Conservation (phyloP, 1,140 invertebrate genomes). For the Mizuhopecten yessoensis region DNA sequence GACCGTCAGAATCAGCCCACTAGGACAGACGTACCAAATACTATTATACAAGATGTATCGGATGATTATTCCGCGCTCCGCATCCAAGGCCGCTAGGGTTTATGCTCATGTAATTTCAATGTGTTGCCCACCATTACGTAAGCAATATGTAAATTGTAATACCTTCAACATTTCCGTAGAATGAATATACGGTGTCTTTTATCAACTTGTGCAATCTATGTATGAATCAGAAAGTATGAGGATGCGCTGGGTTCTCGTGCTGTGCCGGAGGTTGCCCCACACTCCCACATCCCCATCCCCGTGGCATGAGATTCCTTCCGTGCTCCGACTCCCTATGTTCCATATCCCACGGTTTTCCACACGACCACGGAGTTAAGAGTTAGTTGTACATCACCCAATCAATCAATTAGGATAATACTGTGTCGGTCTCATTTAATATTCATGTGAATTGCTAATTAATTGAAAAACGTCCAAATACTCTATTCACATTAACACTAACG, state of each 20-base stretch:
- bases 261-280: background rate
- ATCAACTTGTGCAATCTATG: background rate
- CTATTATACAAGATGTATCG: background rate
- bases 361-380: background rate
- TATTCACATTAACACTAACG: no score
- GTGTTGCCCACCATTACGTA: background rate
- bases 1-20: background rate
- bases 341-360: background rate
- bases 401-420: background rate
- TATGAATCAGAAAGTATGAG: background rate
- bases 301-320: background rate
- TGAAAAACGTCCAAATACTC: background rate
- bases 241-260: background rate
- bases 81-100: background rate
- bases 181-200: background rate
- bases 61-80: constrained; percentile 1
- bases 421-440: background rate
- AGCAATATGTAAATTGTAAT: background rate
- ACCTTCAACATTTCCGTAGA: background rate
- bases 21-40: background rate
- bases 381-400: background rate
- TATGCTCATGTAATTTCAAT: background rate
- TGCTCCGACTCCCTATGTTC: background rate
- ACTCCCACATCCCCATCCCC: no score
- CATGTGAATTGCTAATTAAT: background rate